These are phyloP conservation scores for Rhagophthalmus giganteus DNA, from an alignment of 2,888 invertebrate genomes.

Conservation along the genomic window DNA sequence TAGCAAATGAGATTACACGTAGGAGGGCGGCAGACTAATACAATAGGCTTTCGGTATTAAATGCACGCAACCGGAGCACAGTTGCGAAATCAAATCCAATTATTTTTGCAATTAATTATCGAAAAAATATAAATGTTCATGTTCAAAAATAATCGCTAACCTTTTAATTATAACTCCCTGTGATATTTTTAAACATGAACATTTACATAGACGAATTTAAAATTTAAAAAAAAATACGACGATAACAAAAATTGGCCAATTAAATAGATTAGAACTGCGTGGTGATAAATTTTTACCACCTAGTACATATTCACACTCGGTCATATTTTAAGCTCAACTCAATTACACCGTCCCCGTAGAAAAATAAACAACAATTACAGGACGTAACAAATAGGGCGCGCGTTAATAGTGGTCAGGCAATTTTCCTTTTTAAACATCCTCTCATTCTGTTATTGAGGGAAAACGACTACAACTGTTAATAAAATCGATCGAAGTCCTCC, in stretches of 20 bases:
- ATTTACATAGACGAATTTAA: too few relatives aligned
- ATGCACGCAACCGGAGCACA: constrained; percentile 8
- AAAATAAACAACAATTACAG: constrained; percentile 31
- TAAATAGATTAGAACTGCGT: too few relatives aligned
- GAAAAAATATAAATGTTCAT: not conserved
- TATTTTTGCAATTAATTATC: not conserved
- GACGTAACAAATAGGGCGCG: constrained; percentile 19
- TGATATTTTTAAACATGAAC: too few relatives aligned
- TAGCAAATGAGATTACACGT: constrained; percentile 37
- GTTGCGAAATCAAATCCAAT: constrained; percentile 5
- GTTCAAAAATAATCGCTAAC: not conserved
- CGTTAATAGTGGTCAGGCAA: constrained; percentile 28
- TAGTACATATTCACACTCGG: constrained; percentile 17
- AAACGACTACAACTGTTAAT: too few relatives aligned
- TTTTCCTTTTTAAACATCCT: constrained; percentile 17
- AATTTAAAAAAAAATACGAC: too few relatives aligned
- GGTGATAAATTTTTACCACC: too few relatives aligned
- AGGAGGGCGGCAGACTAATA: constrained; percentile 23
- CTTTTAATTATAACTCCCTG: too few relatives aligned
- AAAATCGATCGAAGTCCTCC: too few relatives aligned
- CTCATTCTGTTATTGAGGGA: too few relatives aligned
- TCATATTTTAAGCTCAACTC: constrained; percentile 23
- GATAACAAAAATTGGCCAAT: too few relatives aligned
- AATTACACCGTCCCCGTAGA: constrained; percentile 19
- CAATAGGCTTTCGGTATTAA: constrained; percentile 20